Base-by-base conservation (phyloP, 2,797 vertebrate genomes). In the Coranthus polyacanthus region DNA sequence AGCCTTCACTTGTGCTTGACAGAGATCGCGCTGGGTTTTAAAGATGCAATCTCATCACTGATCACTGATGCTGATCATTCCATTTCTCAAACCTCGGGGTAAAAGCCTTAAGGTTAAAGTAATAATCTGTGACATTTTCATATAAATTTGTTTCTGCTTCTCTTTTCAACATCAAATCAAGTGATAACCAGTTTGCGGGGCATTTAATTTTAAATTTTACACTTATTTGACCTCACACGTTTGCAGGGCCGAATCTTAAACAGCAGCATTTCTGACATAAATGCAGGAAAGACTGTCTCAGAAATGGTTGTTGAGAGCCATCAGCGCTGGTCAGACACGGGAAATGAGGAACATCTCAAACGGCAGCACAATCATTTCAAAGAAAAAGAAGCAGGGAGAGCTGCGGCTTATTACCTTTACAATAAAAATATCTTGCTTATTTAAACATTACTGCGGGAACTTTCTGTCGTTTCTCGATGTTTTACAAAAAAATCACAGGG, bases 21-120 rank as follows among this genome's bases (percentile, higher is more conserved):
- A 60, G 41, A 34, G 16, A 71, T 63, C 49, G 62, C 68, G 32
- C 8, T 6, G 13, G 56, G 49, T 56, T 70, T 79, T 24, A 43
- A 44, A 38, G 11, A 63, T 62, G 71, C 39, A 66, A 41, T 81
- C 71, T 72, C 56, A 71, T 62, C 51, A 42, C 60, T 59, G 65
- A 75, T 87, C 71, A 55, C 51, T 56, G 72, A 65, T 71, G 75
- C 76, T 18, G 24, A 74, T 72, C 59, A 16, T 72, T 70, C 54
- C 58, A 44, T 64, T 54, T 67, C 36, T 58, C 49, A 58, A 67
- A 45, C 39, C 36, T 68, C 39, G 15, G 11, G 59, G 15, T 29
- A 6, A 39, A 50, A 41, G 15, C n/a, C 18, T 62, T 43, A 39
- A 46, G 26, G 47, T 37, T 62, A 16, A 22, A 45, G 44, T 37